Evolutionary conservation across 2,797 vertebrate species (phyloP).

Genomic region (Danio tinwini): DNA sequence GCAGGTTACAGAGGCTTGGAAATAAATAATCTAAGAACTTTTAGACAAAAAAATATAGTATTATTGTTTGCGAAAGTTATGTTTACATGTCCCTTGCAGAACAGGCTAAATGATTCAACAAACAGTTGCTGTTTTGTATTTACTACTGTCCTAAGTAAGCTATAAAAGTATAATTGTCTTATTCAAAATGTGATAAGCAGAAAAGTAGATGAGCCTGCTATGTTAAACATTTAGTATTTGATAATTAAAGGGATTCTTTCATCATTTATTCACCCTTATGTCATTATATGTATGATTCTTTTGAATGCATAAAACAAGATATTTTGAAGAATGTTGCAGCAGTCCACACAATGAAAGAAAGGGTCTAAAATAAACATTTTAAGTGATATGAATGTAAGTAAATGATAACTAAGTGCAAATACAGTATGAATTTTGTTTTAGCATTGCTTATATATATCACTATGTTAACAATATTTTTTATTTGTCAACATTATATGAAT

Average conservation of each 20-base stretch:
- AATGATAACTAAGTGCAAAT: too few species aligned
- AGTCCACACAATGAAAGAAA: background rate
- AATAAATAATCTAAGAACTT: conserved; percentile 6
- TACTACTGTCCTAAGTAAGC: too few species aligned
- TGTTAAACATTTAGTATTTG: background rate
- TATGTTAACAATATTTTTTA: too few species aligned
- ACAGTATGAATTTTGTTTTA: background rate
- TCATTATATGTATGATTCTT: background rate
- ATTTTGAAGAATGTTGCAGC: background rate
- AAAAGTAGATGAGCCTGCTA: background rate
- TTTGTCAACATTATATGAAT: too few species aligned
- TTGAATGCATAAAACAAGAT: background rate
- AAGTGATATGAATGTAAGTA: background rate
- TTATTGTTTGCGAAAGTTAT: background rate
- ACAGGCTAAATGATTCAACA: too few species aligned
- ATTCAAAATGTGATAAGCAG: too few species aligned
- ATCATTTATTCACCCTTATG: background rate
- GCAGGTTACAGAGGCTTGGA: background rate
- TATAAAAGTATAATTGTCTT: too few species aligned
- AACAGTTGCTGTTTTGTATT: too few species aligned
- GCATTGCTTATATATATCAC: too few species aligned
- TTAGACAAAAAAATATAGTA: background rate
- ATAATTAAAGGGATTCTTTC: background rate
- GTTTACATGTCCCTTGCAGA: too few species aligned
- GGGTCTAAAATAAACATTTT: background rate